These are phyloP conservation scores for Meta bourneti DNA, from an alignment of 2,888 invertebrate species.

Conservation along the genomic window DNA sequence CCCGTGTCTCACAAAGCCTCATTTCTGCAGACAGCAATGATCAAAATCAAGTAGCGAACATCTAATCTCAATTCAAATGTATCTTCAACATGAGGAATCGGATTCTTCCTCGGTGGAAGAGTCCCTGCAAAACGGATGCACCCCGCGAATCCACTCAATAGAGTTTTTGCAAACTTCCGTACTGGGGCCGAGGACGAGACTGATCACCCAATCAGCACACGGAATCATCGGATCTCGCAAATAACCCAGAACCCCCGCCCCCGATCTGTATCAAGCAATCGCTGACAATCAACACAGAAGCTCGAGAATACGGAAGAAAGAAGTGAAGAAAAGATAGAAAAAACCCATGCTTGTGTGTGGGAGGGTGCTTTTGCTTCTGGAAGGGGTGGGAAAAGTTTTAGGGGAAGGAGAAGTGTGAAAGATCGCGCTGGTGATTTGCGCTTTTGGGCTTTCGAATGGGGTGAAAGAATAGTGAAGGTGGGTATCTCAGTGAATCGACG, in stretches of 20 bases:
- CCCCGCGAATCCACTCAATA: conserved; percentile 18
- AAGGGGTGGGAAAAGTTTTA: no score
- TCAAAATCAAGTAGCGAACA: no score
- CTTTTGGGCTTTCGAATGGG: conserved; percentile 34
- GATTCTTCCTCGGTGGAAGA: no score
- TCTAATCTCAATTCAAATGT: neutral
- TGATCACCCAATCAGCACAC: conserved; percentile 56
- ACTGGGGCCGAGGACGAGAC: neutral
- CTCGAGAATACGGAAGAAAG: neutral
- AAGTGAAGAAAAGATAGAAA: neutral
- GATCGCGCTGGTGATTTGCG: conserved; percentile 50
- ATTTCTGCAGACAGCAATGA: no score
- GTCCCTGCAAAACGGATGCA: neutral
- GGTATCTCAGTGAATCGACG: conserved; percentile 20
- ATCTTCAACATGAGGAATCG: neutral
- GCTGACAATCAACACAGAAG: conserved; percentile 52
- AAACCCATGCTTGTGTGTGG: no score
- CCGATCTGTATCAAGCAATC: conserved; percentile 23
- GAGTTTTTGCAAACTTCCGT: neutral
- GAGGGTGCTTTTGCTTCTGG: no score
- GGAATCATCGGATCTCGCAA: conserved; percentile 55
- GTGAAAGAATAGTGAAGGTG: conserved; percentile 19
- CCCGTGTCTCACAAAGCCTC: no score
- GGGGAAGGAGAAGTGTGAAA: conserved; percentile 16
- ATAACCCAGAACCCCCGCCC: conserved; percentile 3